Percentiles rank a stretch among this genome's conserved stretches.
These are phyloP conservation scores for Astyanax mexicanus DNA, from an alignment of 2,797 vertebrate genomes.

Conservation along the genomic window DNA sequence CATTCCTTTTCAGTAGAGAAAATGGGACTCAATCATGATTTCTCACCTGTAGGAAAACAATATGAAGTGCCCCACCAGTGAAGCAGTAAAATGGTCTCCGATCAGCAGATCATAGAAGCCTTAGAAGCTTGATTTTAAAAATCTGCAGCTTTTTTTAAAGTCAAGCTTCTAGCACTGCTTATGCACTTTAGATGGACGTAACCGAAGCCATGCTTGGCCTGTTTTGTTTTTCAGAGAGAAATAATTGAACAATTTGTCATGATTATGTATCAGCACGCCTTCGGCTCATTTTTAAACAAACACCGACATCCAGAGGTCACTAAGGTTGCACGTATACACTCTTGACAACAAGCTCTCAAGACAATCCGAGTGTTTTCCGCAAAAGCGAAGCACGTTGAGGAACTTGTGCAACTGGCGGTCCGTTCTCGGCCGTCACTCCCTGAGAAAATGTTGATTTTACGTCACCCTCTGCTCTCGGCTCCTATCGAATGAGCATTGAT, in stretches of 20 bases:
- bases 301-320: too few species aligned
- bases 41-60: too few species aligned
- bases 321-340: not conserved
- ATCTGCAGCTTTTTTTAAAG: too few species aligned
- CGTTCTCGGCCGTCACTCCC: not conserved
- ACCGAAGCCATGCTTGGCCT: too few species aligned
- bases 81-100: too few species aligned
- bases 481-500: constrained; percentile 31
- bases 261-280: not conserved
- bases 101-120: too few species aligned
- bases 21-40: too few species aligned
- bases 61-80: too few species aligned
- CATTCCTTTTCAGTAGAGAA: too few species aligned
- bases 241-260: not conserved
- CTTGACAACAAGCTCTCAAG: not conserved
- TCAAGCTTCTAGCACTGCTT: too few species aligned
- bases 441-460: constrained; percentile 3
- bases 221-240: not conserved
- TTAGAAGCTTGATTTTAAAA: too few species aligned
- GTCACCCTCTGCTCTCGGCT: not conserved
- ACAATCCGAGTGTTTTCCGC: too few species aligned
- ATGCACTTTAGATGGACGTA: not conserved
- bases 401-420: not conserved
- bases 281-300: not conserved
- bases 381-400: not conserved